Evolutionary conservation across 2,797 vertebrate species (phyloP), one percentile per base, ranked within the genome.

Genomic region (Delichon dasypus): DNA sequence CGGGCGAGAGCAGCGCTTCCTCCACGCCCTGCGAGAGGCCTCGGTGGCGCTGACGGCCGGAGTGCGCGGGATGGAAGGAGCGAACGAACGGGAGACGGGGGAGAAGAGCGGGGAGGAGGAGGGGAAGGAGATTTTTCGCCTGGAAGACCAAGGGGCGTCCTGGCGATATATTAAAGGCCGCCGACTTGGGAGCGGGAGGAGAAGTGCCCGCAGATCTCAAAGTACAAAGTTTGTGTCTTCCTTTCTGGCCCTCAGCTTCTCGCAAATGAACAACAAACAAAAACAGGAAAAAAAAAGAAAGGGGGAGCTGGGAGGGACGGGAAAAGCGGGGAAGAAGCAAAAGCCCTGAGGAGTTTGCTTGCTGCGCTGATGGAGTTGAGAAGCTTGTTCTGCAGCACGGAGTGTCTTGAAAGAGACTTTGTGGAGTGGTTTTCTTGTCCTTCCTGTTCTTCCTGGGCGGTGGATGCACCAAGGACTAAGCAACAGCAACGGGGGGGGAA

Each of bases 161-260:
- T 79, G 95, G 92, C 92, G 74, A 73, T 72, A 71, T 83, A 64
- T 65, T 67, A 92, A 95, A 96, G 42, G 94, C 95, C 85, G 87
- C 80, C 48, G 83, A 38, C 36, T 38, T 44, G 71, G 72, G 64
- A 89, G 32, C 85, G 36, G 38, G 40, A 90, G 42, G 82, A 95
- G 77, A 77, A 60, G 91, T 16, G 50, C 27, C 57, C 32, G 74
- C 76, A 60, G 79, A 45, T 90, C 88, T 77, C 25, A 61, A 72
- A 91, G 78, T 81, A 95, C 85, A 96, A 98, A 98, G 97, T 98
- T 98, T 97, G 71, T 65, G 54, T 89, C 92, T 67, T 66, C 79
- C 50, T 57, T 79, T 94, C 72, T 50, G 30, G 87, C 85, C 73
- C 89, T 86, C 91, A n/a, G 72, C 67, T 64, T 18, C 32, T 25